Evolutionary conservation across 1,140 invertebrate species (phyloP), one percentile per base, ranked within the genome.

Genomic region (Muscidifurax raptorellus): DNA sequence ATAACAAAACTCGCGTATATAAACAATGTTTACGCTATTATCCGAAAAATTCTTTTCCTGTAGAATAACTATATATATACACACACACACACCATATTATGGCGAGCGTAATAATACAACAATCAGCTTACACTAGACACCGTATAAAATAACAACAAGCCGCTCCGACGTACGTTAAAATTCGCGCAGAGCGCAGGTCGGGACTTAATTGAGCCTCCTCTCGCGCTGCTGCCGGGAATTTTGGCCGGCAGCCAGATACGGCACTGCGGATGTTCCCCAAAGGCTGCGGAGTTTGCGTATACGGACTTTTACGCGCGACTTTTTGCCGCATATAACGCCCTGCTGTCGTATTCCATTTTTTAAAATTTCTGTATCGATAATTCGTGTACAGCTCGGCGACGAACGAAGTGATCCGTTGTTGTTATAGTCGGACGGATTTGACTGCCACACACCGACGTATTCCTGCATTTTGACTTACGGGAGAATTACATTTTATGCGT

Each of bases 191-290:
- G 82, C 77, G 64, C 81, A 32, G 64, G 80, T 36, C 80, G 69
- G 64, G 80, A 75, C 80, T 82, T 82, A 82, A 82, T 82, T 82
- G 66, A 72, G 67, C 47, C 47, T 66, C 64, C 7, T 9, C 9
- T 40, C 36, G 7, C 36, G 40, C 9, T 71, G 27, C 22, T 40
- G 28, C 18, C 32, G 30, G 79, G n/a, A 71, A 69, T 84, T 84
- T 90, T 92, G 91, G 91, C 90, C 36, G 80, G 59, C 82, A 80
- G 90, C 91, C 91, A 92, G 90, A 82, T 87, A 87, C 90, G 90
- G 91, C 91, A 92, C 90, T 92, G 91, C 91, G 88, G 91, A 92
- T 92, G 89, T 91, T 83, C 40, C 59, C 25, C 88, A 89, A 90
- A 89, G 89, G 90, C 91, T 89, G 90, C 89, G 89, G 88, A 77